Conservation (phyloP, 1,140 invertebrate genomes). For the Drosophila novamexicana region DNA sequence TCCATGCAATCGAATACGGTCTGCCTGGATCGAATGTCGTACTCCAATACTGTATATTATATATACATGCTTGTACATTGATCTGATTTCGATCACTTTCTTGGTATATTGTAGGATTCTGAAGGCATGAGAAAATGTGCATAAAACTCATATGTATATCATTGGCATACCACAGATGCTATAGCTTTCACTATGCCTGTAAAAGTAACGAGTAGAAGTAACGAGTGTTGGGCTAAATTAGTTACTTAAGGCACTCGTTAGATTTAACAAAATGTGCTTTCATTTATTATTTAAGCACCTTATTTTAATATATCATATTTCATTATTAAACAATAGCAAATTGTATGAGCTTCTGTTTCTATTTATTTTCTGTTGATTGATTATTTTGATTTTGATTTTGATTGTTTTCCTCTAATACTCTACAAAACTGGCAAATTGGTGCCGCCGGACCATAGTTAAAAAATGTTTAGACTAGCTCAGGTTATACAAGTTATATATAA, state of each 20-base stretch:
- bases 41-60: no score
- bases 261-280: constrained; percentile 16
- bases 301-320: constrained; percentile 17
- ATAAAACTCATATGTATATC: background rate
- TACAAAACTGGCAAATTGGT: constrained; percentile 39
- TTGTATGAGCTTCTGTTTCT: constrained; percentile 15
- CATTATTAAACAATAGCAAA: constrained; percentile 45
- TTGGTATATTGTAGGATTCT: background rate
- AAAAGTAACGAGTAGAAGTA: constrained; percentile 4
- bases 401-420: constrained; percentile 14
- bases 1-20: no score
- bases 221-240: constrained; percentile 2
- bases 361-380: constrained; percentile 19
- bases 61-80: no score
- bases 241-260: constrained; percentile 17
- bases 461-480: constrained; percentile 81
- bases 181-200: constrained; percentile 29
- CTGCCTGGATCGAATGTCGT: no score
- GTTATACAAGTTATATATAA: constrained; percentile 61
- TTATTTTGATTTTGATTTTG: constrained; percentile 16
- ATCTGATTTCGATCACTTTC: no score
- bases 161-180: background rate
- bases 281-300: constrained; percentile 14
- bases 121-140: background rate
- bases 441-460: constrained; percentile 77